Evolutionary conservation across 2,888 invertebrate genomes (phyloP).

Genomic region (Stramonita haemastoma): DNA sequence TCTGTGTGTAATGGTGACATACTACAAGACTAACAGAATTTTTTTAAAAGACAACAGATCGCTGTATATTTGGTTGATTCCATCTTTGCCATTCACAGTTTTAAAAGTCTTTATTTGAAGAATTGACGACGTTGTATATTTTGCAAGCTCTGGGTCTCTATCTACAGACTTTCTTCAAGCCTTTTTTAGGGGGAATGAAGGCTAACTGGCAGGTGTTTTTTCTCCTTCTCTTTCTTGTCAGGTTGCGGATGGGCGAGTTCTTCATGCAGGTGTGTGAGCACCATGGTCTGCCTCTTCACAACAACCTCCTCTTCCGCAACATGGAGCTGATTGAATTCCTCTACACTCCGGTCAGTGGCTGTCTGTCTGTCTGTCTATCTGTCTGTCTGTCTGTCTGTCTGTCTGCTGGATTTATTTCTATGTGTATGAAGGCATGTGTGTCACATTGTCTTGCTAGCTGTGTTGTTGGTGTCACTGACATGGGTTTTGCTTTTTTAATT

Average conservation of each 20-base stretch:
- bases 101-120: no score
- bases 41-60: no score
- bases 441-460: neutral
- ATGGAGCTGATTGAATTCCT: slow-evolving; percentile 73
- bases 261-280: slow-evolving; percentile 76
- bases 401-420: neutral
- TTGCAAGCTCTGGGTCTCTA: no score
- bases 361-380: neutral
- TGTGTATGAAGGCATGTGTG: neutral
- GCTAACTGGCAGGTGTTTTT: no score
- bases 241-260: slow-evolving; percentile 74
- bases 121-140: no score
- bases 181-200: no score
- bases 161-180: no score
- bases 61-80: no score
- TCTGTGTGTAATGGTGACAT: no score
- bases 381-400: neutral
- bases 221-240: slow-evolving; percentile 41
- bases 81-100: no score
- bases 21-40: no score
- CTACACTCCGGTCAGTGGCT: slow-evolving; percentile 68
- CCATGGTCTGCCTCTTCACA: slow-evolving; percentile 72
- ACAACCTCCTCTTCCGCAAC: slow-evolving; percentile 71
- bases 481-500: neutral
- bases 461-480: neutral